Percentiles rank a stretch among this genome's conserved stretches.
Evolutionary conservation across 2,113 vertebrate genomes (phyloP).

Genomic region (Anseranas semipalmata): DNA sequence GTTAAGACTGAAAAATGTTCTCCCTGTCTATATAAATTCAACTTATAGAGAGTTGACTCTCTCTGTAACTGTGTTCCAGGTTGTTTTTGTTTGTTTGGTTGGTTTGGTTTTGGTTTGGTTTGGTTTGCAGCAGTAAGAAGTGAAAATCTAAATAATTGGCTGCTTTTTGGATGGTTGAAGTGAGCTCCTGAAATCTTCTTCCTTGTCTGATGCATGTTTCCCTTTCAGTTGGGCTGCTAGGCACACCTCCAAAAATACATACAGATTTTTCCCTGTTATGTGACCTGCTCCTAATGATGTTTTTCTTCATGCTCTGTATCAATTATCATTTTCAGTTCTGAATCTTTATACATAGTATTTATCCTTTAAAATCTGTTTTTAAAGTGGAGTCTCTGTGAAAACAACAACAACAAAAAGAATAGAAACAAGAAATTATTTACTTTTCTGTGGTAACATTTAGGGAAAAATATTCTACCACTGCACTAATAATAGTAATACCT

Average conservation of each 20-base stretch:
- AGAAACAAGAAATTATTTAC: background rate
- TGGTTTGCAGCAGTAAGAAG: background rate
- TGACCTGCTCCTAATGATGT: background rate
- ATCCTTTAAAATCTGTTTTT: background rate
- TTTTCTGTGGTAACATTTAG: background rate
- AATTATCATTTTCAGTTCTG: background rate
- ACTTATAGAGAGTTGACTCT: background rate
- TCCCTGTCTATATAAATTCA: background rate
- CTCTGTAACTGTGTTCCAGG: background rate
- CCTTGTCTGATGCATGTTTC: background rate
- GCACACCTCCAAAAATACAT: background rate
- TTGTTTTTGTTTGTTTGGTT: background rate
- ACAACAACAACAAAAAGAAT: no score
- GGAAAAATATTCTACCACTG: background rate
- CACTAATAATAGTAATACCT: background rate
- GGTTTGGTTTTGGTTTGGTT: background rate
- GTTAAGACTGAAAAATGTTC: background rate
- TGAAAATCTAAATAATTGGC: background rate
- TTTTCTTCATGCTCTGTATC: background rate
- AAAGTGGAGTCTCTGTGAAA: background rate
- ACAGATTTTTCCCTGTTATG: background rate
- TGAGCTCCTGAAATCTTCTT: background rate
- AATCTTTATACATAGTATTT: background rate
- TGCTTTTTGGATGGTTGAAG: background rate
- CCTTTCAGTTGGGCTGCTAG: background rate